Evolutionary conservation across 2,888 invertebrate genomes (phyloP).

Genomic region (Calameuta pallipes): DNA sequence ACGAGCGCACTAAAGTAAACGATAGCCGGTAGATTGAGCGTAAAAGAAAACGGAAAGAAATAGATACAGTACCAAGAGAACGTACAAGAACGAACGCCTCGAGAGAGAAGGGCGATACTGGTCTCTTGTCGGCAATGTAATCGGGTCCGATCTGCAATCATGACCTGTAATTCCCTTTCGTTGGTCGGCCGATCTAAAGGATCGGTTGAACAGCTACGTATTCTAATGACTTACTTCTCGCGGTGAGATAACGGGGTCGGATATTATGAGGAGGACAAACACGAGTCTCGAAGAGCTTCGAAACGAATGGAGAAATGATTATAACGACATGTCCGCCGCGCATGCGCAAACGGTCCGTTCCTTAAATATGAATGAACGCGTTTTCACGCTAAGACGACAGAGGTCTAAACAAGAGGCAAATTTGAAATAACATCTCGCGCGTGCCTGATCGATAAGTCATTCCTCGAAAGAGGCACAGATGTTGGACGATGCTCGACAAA

Average conservation of each 20-base stretch:
- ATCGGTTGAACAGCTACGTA: slow-evolving; percentile 27
- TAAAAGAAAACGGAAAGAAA: neutral
- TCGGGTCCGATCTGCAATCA: slow-evolving; percentile 21
- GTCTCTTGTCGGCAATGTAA: neutral
- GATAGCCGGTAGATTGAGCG: neutral
- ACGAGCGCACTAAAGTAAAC: neutral
- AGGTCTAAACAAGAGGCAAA: neutral
- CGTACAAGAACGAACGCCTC: neutral
- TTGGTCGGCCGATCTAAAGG: slow-evolving; percentile 29
- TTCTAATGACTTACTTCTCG: slow-evolving; percentile 45
- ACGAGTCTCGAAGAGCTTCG: neutral
- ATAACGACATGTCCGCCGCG: neutral
- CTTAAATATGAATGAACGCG: neutral
- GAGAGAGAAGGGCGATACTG: neutral
- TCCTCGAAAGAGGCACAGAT: neutral
- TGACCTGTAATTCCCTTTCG: slow-evolving; percentile 40
- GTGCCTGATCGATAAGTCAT: neutral
- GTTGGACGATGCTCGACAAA: slow-evolving; percentile 6
- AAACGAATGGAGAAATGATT: neutral
- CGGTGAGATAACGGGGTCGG: slow-evolving; percentile 40
- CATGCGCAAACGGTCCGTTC: neutral
- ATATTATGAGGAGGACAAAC: neutral
- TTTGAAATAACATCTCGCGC: neutral
- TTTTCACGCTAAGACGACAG: neutral
- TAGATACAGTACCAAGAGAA: neutral